phyloP scores from a whole-genome alignment of 2,888 invertebrate species.

The Trissonchulus sp. region DNA sequence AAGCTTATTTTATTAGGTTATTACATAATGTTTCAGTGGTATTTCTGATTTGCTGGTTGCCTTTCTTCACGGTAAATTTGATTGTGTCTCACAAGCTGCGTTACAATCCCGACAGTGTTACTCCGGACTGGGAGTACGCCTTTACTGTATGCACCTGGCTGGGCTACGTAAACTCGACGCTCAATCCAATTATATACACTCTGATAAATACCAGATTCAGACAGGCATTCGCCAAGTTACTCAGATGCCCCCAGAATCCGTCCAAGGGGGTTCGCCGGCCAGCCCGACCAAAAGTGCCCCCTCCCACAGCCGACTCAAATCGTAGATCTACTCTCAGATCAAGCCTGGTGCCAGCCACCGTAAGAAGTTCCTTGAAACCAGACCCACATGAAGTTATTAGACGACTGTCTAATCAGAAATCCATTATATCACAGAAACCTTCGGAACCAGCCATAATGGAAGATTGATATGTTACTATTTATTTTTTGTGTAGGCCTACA shows the following conservation, averaged over 20 bases:
- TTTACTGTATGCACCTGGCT: slow-evolving; percentile 53
- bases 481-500: no score
- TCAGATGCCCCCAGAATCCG: background rate
- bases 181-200: slow-evolving; percentile 10
- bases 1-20: no score
- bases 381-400: no score
- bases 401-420: no score
- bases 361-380: background rate
- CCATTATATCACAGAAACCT: no score
- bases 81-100: slow-evolving; percentile 48
- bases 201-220: background rate
- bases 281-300: background rate
- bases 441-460: no score
- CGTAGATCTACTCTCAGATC: background rate
- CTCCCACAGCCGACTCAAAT: background rate
- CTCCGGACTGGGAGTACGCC: slow-evolving; percentile 34
- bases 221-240: background rate
- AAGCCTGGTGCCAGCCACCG: background rate
- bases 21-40: slow-evolving; percentile 51
- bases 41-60: slow-evolving; percentile 58
- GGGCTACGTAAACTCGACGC: slow-evolving; percentile 56
- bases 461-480: no score
- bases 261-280: no score
- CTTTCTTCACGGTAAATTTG: slow-evolving; percentile 57
- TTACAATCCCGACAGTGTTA: slow-evolving; percentile 39